These are phyloP conservation scores for Tor tambroides DNA, from an alignment of 2,113 vertebrate genomes.

Conservation along the genomic window DNA sequence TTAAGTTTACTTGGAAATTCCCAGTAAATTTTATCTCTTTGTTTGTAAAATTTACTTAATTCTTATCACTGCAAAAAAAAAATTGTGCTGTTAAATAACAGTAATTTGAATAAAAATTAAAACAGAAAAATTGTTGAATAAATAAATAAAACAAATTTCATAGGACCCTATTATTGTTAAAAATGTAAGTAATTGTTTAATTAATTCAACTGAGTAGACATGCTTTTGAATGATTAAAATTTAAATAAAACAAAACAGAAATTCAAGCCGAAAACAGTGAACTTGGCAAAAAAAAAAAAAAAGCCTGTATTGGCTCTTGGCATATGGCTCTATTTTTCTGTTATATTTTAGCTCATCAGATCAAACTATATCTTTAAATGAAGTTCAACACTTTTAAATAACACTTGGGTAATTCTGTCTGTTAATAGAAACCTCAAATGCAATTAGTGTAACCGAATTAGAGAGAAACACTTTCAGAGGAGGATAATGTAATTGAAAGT, in stretches of 20 bases:
- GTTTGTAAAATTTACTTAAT: too few species aligned
- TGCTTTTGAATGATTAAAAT: background rate
- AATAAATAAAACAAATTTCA: background rate
- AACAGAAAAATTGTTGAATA: background rate
- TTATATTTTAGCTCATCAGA: background rate
- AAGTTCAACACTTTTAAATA: background rate
- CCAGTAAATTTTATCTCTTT: too few species aligned
- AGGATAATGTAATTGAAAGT: conserved; percentile 17
- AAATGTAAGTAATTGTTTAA: too few species aligned
- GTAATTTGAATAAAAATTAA: too few species aligned
- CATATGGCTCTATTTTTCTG: background rate
- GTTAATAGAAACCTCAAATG: background rate
- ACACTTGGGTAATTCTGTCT: background rate
- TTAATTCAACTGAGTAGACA: background rate
- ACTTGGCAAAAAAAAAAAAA: background rate
- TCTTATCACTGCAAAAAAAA: too few species aligned
- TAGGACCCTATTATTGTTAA: background rate
- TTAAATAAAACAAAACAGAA: background rate
- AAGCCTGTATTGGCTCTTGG: too few species aligned
- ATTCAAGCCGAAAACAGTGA: background rate
- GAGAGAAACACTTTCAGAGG: background rate
- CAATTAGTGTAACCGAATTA: background rate
- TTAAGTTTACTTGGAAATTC: too few species aligned
- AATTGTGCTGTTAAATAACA: too few species aligned
- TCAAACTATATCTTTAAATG: background rate